phyloP scores from a whole-genome alignment of 2,113 vertebrate species.

The Erythrocercus mccallii region DNA sequence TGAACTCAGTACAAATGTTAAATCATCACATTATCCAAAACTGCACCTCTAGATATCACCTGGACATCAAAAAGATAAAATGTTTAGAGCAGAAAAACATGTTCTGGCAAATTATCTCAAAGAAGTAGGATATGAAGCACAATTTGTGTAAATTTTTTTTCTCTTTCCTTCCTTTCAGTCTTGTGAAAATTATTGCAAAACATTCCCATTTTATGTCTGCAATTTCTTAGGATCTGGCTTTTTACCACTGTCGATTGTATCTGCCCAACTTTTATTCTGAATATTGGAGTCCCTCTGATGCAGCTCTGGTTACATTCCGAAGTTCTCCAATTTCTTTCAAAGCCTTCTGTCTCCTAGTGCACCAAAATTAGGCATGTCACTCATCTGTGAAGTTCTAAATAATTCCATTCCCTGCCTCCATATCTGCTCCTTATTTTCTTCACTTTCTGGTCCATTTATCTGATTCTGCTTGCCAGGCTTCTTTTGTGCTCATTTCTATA shows the following conservation, averaged over 20 bases:
- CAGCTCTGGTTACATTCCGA: not conserved
- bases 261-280: not conserved
- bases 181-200: not conserved
- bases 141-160: not conserved
- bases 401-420: not conserved
- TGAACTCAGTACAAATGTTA: not conserved
- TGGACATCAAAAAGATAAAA: not conserved
- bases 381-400: constrained; percentile 1
- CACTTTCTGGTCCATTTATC: not conserved
- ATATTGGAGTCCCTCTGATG: not conserved
- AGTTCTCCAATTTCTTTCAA: constrained; percentile 34
- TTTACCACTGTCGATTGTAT: not conserved
- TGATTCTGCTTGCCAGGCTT: not conserved
- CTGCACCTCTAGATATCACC: not conserved
- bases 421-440: constrained; percentile 5
- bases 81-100: not conserved
- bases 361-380: constrained; percentile 30
- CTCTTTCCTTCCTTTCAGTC: not conserved
- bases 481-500: not conserved
- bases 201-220: not conserved
- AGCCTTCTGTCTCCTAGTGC: not conserved
- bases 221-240: not conserved
- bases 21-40: not conserved
- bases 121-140: not conserved
- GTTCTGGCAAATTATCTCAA: not conserved